These are phyloP conservation scores for Colossoma macropomum DNA, from an alignment of 2,113 vertebrate species.

Conservation along the genomic window DNA sequence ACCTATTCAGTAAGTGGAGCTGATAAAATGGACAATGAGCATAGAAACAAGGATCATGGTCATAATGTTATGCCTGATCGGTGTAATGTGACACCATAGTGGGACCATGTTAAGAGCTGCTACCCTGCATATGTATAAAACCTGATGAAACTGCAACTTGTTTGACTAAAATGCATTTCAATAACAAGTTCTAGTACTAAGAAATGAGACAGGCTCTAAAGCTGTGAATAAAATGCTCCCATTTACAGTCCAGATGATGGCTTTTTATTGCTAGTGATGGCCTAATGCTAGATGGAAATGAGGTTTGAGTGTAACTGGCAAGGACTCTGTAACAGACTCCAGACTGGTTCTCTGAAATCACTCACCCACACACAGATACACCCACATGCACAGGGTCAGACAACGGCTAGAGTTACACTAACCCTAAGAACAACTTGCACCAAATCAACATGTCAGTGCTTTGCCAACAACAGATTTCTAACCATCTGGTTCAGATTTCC, in stretches of 20 bases:
- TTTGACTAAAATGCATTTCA: no score
- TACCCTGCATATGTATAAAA: no score
- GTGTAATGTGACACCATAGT: no score
- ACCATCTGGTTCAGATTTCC: not conserved
- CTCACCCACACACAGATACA: not conserved
- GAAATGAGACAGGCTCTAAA: no score
- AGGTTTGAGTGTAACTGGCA: not conserved
- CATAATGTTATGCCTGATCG: no score
- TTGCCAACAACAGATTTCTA: not conserved
- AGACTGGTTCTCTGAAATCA: not conserved
- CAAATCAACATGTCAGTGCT: not conserved
- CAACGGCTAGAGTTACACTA: not conserved
- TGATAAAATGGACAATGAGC: no score
- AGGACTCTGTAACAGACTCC: not conserved
- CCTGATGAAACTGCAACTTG: no score
- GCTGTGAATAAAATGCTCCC: not conserved
- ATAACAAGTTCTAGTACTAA: no score
- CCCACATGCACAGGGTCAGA: not conserved
- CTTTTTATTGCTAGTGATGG: not conserved
- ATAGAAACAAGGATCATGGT: no score
- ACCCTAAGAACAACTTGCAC: constrained; percentile 1
- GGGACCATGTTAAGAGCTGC: no score
- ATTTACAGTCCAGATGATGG: not conserved
- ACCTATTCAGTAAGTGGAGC: no score
- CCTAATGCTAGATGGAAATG: not conserved